Evolutionary conservation across 92 coral and sea anemone species (phyloP), one percentile per base, ranked within the genome.

Genomic region (Porites cylindrica): DNA sequence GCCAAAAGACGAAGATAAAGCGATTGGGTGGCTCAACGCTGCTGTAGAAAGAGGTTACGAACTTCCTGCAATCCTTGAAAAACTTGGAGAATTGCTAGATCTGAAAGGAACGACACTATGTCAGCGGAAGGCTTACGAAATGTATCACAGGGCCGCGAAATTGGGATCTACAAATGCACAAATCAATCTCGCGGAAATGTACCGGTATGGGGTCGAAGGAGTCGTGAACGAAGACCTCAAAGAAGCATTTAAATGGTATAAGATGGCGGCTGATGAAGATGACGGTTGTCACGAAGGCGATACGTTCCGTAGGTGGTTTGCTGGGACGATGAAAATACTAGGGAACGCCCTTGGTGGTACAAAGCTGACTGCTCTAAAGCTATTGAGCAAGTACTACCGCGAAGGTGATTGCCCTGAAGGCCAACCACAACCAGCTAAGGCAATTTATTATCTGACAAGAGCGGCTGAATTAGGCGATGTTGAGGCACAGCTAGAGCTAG

Each of bases 171-270:
- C 82, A 13, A 4, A 29, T 16, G 72, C 96, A 20, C 87, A 91
- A 79, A 11, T 94, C 8, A 89, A 72, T 66, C 83, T 94, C 7
- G 96, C 91, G 10, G 94, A 94, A 76, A 80, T 85, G 29, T 94
- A 91, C 81, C 90, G 94, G 11, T 89, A 85, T 79, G 96, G 96
- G 0, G 74, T 88, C 6, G 89, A 91, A 54, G 93, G 80, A 14
- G 94, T 94, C n/a, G 94, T 94, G 62, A 52, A 63, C 17, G 88
- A 86, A 80, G 97, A 94, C 70, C 14, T 94, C 24, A 76, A 80
- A 12, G 94, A 94, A 76, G 95, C 97, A 1, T 94, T 94, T 80
- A 81, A 73, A 60, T 94, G 97, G 97, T 94, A 86, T 32, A 92
- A 87, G 81, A 79, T 38, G 23, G 97, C 97, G 17, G 97, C 92